A percentile compares a stretch with the other conserved stretches of the same genome.
Conservation (phyloP, 2,888 invertebrate genomes). For the Panopea generosa region DNA sequence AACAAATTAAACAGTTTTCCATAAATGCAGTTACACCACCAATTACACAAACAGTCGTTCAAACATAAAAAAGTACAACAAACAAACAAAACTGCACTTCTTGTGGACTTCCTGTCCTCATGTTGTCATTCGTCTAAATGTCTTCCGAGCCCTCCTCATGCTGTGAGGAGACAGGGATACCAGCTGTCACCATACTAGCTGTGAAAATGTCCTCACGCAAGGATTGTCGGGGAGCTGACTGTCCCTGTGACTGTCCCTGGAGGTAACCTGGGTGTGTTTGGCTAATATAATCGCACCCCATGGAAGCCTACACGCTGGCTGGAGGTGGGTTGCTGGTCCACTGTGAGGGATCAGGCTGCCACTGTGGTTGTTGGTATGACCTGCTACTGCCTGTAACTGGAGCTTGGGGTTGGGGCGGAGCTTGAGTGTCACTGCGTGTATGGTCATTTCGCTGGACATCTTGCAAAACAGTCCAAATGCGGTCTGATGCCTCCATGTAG, state of each 20-base stretch:
- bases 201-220: conserved; percentile 10
- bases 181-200: conserved; percentile 3
- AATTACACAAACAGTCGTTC: conserved; percentile 12
- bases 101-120: conserved; percentile 18
- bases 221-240: conserved; percentile 14
- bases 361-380: conserved; percentile 12
- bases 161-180: conserved; percentile 12
- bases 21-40: conserved; percentile 9
- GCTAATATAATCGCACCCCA: conserved; percentile 24
- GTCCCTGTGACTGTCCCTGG: conserved; percentile 2
- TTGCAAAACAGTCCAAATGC: conserved; percentile 19
- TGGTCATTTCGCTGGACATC: conserved; percentile 15
- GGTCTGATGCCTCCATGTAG: conserved; percentile 6
- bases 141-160: conserved; percentile 20
- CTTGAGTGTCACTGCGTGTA: conserved; percentile 17
- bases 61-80: conserved; percentile 1
- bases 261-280: conserved; percentile 23
- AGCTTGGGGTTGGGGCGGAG: conserved; percentile 11
- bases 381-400: conserved; percentile 8
- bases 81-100: conserved; percentile 20
- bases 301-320: conserved; percentile 4
- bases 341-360: conserved; percentile 14
- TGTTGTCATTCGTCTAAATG: conserved; percentile 18
- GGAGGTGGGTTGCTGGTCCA: conserved; percentile 2
- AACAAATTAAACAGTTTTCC: neutral